phyloP scores from a whole-genome alignment of 2,888 invertebrate species.

The Cheilosia scutellata region DNA sequence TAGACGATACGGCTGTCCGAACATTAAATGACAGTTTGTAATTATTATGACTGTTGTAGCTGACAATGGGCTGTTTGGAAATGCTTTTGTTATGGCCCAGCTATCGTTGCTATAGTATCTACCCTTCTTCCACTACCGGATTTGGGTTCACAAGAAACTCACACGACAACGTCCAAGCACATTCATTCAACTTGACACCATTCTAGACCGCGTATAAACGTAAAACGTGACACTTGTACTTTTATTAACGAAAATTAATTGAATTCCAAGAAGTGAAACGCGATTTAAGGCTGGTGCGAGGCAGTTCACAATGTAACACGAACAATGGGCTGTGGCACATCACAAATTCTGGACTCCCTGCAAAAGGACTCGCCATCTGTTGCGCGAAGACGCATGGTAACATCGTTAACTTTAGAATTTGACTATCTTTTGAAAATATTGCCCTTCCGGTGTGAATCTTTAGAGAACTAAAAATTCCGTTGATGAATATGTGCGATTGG shows the following conservation, averaged over 20 bases:
- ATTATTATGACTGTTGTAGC: constrained; percentile 50
- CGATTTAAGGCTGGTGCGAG: constrained; percentile 20
- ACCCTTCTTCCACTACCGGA: constrained; percentile 7
- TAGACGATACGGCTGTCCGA: constrained; percentile 44
- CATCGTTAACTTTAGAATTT: neutral
- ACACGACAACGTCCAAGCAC: constrained; percentile 21
- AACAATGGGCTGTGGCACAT: constrained; percentile 69
- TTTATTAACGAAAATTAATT: neutral
- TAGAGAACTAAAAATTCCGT: constrained; percentile 74
- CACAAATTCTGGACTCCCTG: constrained; percentile 56
- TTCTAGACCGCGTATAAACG: constrained; percentile 12
- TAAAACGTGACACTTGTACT: constrained; percentile 47
- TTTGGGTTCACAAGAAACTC: constrained; percentile 11
- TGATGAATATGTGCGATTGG: constrained; percentile 81
- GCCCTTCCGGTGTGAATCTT: neutral
- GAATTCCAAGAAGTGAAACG: constrained; percentile 10
- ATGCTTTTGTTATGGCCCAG: constrained; percentile 58
- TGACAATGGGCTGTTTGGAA: constrained; percentile 13
- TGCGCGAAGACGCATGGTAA: constrained; percentile 59
- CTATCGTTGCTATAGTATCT: constrained; percentile 51
- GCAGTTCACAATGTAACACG: constrained; percentile 52
- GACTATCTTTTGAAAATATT: neutral
- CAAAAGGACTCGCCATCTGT: constrained; percentile 56
- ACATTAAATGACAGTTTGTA: constrained; percentile 61
- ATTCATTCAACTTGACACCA: constrained; percentile 67